These are phyloP conservation scores for Acleris sparsana DNA, from an alignment of 2,888 invertebrate species.

Conservation along the genomic window DNA sequence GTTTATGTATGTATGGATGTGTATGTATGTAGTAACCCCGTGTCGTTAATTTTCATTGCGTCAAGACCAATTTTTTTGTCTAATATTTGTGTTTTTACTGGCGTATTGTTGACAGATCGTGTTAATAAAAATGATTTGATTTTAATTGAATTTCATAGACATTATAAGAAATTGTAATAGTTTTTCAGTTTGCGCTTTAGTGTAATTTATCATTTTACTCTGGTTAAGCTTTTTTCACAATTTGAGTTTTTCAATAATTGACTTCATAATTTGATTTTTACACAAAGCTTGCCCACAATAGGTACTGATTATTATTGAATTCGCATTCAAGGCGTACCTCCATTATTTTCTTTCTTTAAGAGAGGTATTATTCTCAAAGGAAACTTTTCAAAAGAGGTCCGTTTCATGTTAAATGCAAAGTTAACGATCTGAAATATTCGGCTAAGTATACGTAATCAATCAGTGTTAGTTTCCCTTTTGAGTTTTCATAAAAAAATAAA, in stretches of 20 bases:
- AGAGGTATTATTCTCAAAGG: conserved; percentile 29
- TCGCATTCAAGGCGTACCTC: conserved; percentile 24
- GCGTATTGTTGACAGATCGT: no score
- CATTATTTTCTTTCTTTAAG: conserved; percentile 32
- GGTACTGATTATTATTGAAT: conserved; percentile 35
- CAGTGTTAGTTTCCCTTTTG: conserved; percentile 4
- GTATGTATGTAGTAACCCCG: no score
- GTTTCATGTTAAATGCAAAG: conserved; percentile 24
- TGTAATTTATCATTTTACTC: no score
- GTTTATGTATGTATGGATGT: no score
- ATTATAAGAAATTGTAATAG: no score
- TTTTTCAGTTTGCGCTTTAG: no score
- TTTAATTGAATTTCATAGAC: no score
- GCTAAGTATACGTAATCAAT: neutral
- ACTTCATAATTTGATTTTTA: conserved; percentile 17
- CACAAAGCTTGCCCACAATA: conserved; percentile 20
- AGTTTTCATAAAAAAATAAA: neutral
- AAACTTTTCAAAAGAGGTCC: conserved; percentile 29
- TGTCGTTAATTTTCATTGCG: no score
- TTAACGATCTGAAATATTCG: conserved; percentile 29
- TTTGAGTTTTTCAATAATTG: conserved; percentile 4
- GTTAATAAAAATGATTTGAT: no score
- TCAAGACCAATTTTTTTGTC: no score
- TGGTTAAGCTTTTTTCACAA: neutral
- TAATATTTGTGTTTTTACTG: no score